Evolutionary conservation across 1,140 invertebrate species (phyloP).

Genomic region (Pseudomyrmex gracilis): DNA sequence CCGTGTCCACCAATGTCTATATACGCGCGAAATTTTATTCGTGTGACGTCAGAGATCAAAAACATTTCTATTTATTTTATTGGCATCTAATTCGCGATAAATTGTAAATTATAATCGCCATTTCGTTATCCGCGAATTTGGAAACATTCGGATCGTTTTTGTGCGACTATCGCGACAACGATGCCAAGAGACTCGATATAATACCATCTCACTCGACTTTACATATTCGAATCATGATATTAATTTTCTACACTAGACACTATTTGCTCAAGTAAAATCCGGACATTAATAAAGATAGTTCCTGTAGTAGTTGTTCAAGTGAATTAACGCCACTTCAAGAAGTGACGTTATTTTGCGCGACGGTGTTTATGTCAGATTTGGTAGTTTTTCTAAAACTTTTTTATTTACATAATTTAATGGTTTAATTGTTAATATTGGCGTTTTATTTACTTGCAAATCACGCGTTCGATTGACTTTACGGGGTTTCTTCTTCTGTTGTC

Average conservation of each 20-base stretch:
- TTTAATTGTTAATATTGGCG: not conserved
- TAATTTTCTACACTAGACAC: conserved; percentile 39
- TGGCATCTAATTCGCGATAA: conserved; percentile 23
- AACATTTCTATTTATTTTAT: conserved; percentile 24
- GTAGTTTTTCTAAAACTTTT: not conserved
- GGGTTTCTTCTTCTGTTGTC: conserved; percentile 20
- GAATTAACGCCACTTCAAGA: conserved; percentile 24
- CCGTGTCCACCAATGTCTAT: not conserved
- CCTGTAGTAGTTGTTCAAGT: no score
- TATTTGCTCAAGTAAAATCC: not conserved
- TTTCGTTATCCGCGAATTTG: conserved; percentile 31
- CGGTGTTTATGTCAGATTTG: not conserved
- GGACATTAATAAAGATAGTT: conserved; percentile 27
- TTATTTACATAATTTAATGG: not conserved
- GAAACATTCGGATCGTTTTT: conserved; percentile 22
- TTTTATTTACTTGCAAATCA: conserved; percentile 20
- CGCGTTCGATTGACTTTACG: conserved; percentile 37
- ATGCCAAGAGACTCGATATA: conserved; percentile 44
- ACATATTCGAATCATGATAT: conserved; percentile 46
- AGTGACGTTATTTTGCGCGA: no score
- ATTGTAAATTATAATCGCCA: conserved; percentile 11
- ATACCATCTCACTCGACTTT: conserved; percentile 26
- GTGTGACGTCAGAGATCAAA: not conserved
- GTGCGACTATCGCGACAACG: conserved; percentile 14
- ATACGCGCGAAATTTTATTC: not conserved